These are phyloP conservation scores for Maconellicoccus hirsutus DNA, from an alignment of 1,140 invertebrate species.

Conservation along the genomic window DNA sequence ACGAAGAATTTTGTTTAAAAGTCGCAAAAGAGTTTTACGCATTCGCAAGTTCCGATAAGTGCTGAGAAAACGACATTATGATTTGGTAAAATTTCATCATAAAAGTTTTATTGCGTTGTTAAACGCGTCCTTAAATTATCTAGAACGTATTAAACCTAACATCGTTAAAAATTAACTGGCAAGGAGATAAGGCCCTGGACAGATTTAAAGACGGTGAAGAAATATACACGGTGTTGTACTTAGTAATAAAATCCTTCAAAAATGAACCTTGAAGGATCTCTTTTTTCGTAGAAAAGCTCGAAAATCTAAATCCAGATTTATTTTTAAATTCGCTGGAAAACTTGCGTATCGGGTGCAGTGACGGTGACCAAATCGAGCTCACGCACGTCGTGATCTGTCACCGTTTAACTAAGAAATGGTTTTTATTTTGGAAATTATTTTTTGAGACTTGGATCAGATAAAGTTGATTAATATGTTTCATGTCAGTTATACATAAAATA, in stretches of 20 bases:
- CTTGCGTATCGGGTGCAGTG: no score
- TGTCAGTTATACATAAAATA: not conserved
- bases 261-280: no score
- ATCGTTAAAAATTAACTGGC: not conserved
- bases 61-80: not conserved
- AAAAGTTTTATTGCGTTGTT: not conserved
- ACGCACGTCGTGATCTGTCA: slow-evolving; percentile 1
- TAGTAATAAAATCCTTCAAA: not conserved
- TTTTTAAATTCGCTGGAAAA: no score
- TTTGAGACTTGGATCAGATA: not conserved
- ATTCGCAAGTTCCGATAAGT: no score
- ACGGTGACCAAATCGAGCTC: not conserved
- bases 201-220: slow-evolving; percentile 4
- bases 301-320: no score
- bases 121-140: slow-evolving; percentile 3
- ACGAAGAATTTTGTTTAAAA: no score
- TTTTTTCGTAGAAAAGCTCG: no score
- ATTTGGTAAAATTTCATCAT: not conserved
- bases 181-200: not conserved
- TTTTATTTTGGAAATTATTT: not conserved
- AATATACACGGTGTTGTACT: not conserved
- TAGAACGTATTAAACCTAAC: not conserved
- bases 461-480: slow-evolving; percentile 8
- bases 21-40: no score
- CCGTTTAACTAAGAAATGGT: not conserved